Evolutionary conservation across 1,140 invertebrate genomes (phyloP), one percentile per base, ranked within the genome.

Genomic region (Luehdorfia chinensis): DNA sequence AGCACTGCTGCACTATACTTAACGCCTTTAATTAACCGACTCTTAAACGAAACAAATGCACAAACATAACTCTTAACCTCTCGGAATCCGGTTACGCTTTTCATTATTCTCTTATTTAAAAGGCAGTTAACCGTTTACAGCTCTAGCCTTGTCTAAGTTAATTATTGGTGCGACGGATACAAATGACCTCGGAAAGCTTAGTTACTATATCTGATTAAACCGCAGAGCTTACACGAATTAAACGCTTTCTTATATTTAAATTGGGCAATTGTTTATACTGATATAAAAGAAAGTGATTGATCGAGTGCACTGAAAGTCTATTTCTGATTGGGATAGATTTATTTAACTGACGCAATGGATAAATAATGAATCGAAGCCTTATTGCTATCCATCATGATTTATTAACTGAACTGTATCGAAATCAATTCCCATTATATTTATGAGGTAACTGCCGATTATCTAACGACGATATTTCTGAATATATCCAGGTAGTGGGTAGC

Each of bases 161-260:
- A 79, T 79, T 81, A 69, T 75, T 66, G 56, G 55, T 59, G 54
- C 58, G 74, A 76, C 77, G 69, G 74, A 60, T 75, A 79, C 72
- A 79, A 84, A 80, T 84, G 76, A 68, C 72, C 70, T 48, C 39
- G 58, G 54, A 61, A 60, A 62, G 69, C 65, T 66, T 67, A 57
- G 49, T 64, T 67, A 69, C 59, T 68, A 72, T 65, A 61, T 58
- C 52, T 66, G 70, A 75, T 76, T 77, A 78, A 76, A 67, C 61
- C 46, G 61, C 60, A n/a, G 32, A 66, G 66, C 68, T 73, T 73
- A 70, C 68, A 65, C 59, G 59, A 74, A 72, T 78, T 72, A 70
- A 78, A 66, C 59, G 76, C 69, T 80, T 80, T 77, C 73, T 75
- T 79, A 69, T 70, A 75, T 77, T 68, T 68, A 67, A 74, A 75